A percentile compares a stretch with the other conserved stretches of the same genome.
Evolutionary conservation across 1,140 invertebrate genomes (phyloP).

Genomic region (Homarus americanus): DNA sequence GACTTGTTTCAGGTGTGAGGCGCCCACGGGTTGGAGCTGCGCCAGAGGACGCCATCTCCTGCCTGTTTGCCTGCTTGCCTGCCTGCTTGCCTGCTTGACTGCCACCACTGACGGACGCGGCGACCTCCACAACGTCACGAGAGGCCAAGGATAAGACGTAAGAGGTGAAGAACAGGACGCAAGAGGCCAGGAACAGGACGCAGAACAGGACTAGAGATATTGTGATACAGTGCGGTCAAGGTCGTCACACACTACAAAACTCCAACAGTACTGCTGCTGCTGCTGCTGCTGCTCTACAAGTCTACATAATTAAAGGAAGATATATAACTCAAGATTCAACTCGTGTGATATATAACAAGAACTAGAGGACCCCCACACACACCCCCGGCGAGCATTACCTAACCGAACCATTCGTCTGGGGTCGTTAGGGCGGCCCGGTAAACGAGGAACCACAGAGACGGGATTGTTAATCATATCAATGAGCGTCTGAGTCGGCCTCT

Average conservation of each 20-base stretch:
- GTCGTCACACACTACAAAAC: too few relatives aligned
- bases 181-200: too few relatives aligned
- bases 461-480: slow-evolving; percentile 4
- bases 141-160: too few relatives aligned
- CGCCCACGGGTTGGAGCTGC: background rate
- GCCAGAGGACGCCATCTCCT: background rate
- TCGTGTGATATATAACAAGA: too few relatives aligned
- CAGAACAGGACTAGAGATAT: too few relatives aligned
- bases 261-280: too few relatives aligned
- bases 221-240: too few relatives aligned
- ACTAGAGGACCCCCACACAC: background rate
- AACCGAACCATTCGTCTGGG: background rate
- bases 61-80: background rate
- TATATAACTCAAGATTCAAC: too few relatives aligned
- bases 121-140: background rate
- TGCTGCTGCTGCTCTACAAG: too few relatives aligned
- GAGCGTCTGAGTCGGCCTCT: background rate
- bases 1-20: background rate
- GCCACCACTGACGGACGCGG: background rate
- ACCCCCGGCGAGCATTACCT: background rate
- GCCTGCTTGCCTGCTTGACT: background rate
- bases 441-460: background rate
- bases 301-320: too few relatives aligned
- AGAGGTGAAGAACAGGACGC: too few relatives aligned
- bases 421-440: background rate